phyloP scores from a whole-genome alignment of 1,140 invertebrate genomes.

The Oncopodura yosiiana region DNA sequence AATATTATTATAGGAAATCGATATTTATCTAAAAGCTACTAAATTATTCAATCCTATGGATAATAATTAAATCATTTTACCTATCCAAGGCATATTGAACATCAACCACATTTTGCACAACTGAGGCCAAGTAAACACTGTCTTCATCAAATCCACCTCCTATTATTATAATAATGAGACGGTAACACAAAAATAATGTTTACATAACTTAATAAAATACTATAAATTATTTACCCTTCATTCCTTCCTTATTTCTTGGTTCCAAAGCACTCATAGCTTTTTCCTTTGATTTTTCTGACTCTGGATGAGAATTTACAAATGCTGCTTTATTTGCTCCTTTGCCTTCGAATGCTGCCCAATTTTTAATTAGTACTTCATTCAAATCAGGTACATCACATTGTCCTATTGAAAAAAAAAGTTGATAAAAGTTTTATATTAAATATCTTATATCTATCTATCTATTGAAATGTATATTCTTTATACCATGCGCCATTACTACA shows the following conservation, averaged over 20 bases:
- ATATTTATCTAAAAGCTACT: no score
- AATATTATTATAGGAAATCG: no score
- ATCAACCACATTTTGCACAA: constrained; percentile 35
- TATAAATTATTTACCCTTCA: constrained; percentile 1
- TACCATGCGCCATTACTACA: constrained; percentile 34
- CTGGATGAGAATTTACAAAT: constrained; percentile 1
- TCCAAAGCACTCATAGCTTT: constrained; percentile 22
- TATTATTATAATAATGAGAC: neutral
- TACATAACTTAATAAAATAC: neutral
- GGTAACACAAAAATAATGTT: neutral
- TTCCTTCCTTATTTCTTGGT: constrained; percentile 9
- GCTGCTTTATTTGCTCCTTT: neutral
- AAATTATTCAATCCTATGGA: neutral
- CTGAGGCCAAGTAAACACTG: constrained; percentile 27
- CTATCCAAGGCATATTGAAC: constrained; percentile 34
- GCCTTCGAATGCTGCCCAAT: constrained; percentile 32
- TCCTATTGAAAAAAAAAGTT: no score
- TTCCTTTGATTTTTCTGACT: constrained; percentile 17
- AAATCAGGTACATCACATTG: constrained; percentile 33
- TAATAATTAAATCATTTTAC: neutral
- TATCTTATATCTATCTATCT: no score
- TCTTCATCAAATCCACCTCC: constrained; percentile 27
- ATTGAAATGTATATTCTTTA: no score
- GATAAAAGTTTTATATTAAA: no score
- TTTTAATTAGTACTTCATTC: constrained; percentile 33